Conservation (phyloP, 1,140 invertebrate species). For the Bombus difficillimus region DNA sequence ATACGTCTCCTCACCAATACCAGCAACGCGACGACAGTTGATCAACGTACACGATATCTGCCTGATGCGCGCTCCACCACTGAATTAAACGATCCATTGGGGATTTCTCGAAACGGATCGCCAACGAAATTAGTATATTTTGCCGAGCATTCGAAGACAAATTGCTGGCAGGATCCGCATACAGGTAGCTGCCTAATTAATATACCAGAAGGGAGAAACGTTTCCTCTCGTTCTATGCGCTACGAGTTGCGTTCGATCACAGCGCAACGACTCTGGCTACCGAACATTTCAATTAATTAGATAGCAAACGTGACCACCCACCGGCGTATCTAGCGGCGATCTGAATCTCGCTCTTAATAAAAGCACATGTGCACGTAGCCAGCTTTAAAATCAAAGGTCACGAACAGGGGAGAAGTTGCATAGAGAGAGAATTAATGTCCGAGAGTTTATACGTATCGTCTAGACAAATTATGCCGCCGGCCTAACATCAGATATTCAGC, state of each 20-base stretch:
- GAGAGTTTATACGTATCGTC: background rate
- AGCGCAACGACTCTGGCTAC: slow-evolving; percentile 14
- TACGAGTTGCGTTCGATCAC: slow-evolving; percentile 44
- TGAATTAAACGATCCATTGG: background rate
- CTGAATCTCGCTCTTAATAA: slow-evolving; percentile 15
- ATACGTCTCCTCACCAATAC: background rate
- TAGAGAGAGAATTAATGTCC: slow-evolving; percentile 27
- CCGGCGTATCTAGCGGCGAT: slow-evolving; percentile 40
- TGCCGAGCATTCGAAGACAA: slow-evolving; percentile 33
- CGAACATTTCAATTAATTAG: slow-evolving; percentile 56
- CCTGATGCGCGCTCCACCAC: background rate
- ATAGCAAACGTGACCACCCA: slow-evolving; percentile 50
- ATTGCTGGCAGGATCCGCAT: slow-evolving; percentile 20
- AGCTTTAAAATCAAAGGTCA: slow-evolving; percentile 34
- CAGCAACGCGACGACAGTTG: slow-evolving; percentile 5
- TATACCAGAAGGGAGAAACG: slow-evolving; percentile 37
- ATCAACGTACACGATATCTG: slow-evolving; percentile 34
- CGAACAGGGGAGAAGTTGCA: slow-evolving; percentile 6
- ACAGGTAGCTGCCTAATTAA: slow-evolving; percentile 40
- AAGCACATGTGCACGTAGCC: background rate
- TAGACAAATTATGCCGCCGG: slow-evolving; percentile 29
- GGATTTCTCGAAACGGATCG: slow-evolving; percentile 18
- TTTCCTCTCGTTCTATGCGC: slow-evolving; percentile 2
- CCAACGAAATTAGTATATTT: slow-evolving; percentile 47
- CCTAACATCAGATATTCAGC: background rate